phyloP scores from a whole-genome alignment of 1,140 invertebrate species.

The Cydia strobilella region DNA sequence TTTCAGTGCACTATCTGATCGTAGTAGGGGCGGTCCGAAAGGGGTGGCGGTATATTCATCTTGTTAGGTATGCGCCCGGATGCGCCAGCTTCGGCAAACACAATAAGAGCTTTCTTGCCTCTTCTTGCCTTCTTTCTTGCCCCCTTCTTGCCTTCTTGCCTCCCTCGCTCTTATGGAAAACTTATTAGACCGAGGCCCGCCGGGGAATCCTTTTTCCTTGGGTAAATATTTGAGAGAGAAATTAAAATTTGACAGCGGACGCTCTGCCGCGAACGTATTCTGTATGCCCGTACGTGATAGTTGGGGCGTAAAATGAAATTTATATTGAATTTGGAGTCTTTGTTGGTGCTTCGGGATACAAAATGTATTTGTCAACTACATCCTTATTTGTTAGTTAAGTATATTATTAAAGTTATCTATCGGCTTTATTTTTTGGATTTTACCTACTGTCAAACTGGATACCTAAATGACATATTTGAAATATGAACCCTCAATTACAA shows the following conservation, averaged over 20 bases:
- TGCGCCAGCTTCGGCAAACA: slow-evolving; percentile 78
- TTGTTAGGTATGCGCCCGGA: slow-evolving; percentile 79
- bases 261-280: slow-evolving; percentile 60
- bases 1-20: slow-evolving; percentile 65
- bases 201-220: slow-evolving; percentile 79
- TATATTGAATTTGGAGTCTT: slow-evolving; percentile 75
- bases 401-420: neutral
- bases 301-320: slow-evolving; percentile 78
- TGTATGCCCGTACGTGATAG: slow-evolving; percentile 74
- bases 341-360: slow-evolving; percentile 48
- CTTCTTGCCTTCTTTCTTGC: slow-evolving; percentile 51
- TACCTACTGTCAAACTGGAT: too few relatives aligned
- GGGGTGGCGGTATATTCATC: slow-evolving; percentile 75
- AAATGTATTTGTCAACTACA: slow-evolving; percentile 13
- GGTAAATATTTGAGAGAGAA: slow-evolving; percentile 80
- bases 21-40: slow-evolving; percentile 60
- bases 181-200: slow-evolving; percentile 77
- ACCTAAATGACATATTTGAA: too few relatives aligned
- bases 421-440: neutral
- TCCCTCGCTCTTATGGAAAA: slow-evolving; percentile 73
- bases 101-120: slow-evolving; percentile 66
- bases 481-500: too few relatives aligned
- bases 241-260: slow-evolving; percentile 80
- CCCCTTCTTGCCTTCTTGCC: slow-evolving; percentile 36
- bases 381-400: neutral